Evolutionary conservation across 2,113 vertebrate species (phyloP).

Genomic region (Megaptera novaeangliae): DNA sequence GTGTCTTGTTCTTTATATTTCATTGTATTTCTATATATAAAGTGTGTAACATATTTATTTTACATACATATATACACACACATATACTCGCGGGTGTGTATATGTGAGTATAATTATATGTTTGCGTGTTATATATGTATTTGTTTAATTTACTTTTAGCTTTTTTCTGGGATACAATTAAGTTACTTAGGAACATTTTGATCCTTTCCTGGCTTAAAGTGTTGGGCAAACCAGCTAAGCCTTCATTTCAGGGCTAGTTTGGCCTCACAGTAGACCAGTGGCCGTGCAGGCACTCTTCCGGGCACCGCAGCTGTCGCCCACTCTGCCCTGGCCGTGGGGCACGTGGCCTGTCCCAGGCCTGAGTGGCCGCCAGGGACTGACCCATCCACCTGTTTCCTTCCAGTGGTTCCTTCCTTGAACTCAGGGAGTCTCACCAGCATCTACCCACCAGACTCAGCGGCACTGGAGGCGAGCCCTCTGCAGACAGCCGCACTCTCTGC

Average conservation of each 20-base stretch:
- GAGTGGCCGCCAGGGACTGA: background rate
- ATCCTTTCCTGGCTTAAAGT: background rate
- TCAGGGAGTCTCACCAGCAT: background rate
- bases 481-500: background rate
- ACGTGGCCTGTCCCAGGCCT: background rate
- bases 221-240: background rate
- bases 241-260: background rate
- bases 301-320: fast-evolving
- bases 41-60: background rate
- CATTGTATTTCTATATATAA: background rate
- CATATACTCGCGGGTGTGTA: background rate
- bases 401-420: background rate
- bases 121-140: background rate
- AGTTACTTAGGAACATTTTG: background rate
- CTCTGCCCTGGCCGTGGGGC: background rate
- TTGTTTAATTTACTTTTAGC: background rate
- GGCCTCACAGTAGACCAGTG: background rate
- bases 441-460: background rate
- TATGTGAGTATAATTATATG: background rate
- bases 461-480: background rate
- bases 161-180: background rate
- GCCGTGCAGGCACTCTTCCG: background rate
- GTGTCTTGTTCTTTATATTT: background rate
- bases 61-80: background rate
- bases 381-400: background rate